Evolutionary conservation across 64 coral and sea anemone species (phyloP), one percentile per base, ranked within the genome.

Genomic region (Montipora capricornis): DNA sequence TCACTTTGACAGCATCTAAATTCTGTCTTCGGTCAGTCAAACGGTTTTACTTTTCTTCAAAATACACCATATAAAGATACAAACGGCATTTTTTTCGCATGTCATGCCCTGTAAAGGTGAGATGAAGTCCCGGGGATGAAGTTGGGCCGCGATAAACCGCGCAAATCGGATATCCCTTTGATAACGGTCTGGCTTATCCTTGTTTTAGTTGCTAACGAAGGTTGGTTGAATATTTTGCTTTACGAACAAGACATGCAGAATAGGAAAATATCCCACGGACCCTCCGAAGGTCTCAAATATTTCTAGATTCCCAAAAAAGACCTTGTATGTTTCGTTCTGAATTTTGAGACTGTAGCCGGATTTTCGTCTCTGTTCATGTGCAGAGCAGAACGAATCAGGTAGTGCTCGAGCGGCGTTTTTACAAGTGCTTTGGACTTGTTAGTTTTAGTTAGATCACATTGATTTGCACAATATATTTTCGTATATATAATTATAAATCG

Each of bases 181-280:
- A 62, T 5, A 67, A 19, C 55, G 11, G 11, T 82, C 9, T 82
- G 80, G 80, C 17, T 82, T 46, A 82, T 81, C 52, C n/a, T 81
- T 59, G 79, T 12, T 26, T 11, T 82, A 5, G 80, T 12, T 29
- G 44, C 55, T 66, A 49, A 15, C 6, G 12, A 22, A 82, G 80
- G 80, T 82, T 26, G 64, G 80, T 66, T 45, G 1, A 37, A 76
- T 9, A 76, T 5, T 49, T 17, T 7, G 11, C 8, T 11, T 13
- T 2, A 46, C 37, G 37, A 37, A 37, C 37, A 37, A 37, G 37
- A 47, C 45, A 76, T 76, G 44, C 20, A 76, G 8, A 76, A 15
- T 20, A 22, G 11, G 53, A 57, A 57, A 57, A 57, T 57, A 57
- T 57, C 6, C 11, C 11, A 11, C 2, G 37, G 37, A 37, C 53